These are phyloP conservation scores for Aramus guarauna DNA, from an alignment of 2,113 vertebrate genomes.

Conservation along the genomic window DNA sequence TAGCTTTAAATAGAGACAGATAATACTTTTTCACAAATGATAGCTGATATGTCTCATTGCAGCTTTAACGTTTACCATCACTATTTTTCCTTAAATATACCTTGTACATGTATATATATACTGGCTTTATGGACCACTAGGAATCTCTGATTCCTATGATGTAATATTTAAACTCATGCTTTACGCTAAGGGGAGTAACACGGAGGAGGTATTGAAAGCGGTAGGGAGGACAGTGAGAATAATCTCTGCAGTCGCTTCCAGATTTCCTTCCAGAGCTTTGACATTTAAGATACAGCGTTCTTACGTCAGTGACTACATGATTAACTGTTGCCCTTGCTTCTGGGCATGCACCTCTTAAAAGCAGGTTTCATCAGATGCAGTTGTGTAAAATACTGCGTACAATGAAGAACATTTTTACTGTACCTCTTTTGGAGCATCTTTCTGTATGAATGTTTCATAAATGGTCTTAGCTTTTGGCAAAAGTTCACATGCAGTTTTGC, in stretches of 20 bases:
- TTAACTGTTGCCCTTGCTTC: not conserved
- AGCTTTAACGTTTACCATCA: not conserved
- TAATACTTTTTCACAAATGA: not conserved
- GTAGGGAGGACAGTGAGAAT: not conserved
- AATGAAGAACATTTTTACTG: not conserved
- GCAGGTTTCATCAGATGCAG: not conserved
- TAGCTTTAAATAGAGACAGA: not conserved
- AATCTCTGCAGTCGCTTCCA: not conserved
- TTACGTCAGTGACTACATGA: not conserved
- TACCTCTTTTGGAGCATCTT: slow-evolving; percentile 93
- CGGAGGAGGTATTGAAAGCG: not conserved
- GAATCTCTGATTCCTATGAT: not conserved
- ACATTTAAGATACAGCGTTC: not conserved
- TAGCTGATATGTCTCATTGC: not conserved
- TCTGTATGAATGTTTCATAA: slow-evolving; percentile 85
- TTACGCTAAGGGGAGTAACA: not conserved
- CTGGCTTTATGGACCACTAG: not conserved
- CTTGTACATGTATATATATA: not conserved
- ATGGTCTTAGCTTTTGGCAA: slow-evolving; percentile 85
- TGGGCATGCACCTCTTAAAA: not conserved
- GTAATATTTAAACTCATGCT: not conserved
- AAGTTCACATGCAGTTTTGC: slow-evolving; percentile 77
- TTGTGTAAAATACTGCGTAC: not conserved
- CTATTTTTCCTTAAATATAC: not conserved
- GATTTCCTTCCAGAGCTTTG: not conserved